Conservation (phyloP, 2,113 vertebrate species). For the Enhydra lutris region DNA sequence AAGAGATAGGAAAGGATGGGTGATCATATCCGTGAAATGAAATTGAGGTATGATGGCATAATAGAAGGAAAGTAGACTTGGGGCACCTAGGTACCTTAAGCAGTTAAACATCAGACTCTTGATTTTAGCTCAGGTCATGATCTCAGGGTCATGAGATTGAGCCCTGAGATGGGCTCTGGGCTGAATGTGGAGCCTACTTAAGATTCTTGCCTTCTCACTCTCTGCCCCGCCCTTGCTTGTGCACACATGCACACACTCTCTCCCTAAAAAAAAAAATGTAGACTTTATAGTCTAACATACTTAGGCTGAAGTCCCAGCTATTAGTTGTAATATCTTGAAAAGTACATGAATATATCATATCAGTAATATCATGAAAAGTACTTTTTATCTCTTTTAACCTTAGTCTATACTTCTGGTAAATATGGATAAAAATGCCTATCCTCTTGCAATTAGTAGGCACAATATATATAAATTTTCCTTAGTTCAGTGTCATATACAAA, state of each 20-base stretch:
- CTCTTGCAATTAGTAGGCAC: neutral
- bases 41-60: neutral
- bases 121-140: neutral
- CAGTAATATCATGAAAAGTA: too few species aligned
- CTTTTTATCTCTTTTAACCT: neutral
- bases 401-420: neutral
- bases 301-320: neutral
- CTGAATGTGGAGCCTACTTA: neutral
- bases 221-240: neutral
- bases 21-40: neutral
- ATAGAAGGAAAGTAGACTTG: neutral
- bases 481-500: constrained; percentile 7
- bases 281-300: neutral
- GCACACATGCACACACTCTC: neutral
- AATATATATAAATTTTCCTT: neutral
- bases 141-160: neutral
- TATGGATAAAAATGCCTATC: neutral
- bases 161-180: neutral
- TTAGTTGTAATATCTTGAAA: neutral
- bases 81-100: neutral
- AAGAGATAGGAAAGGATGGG: neutral
- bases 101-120: neutral
- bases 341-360: too few species aligned
- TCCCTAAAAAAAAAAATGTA: neutral
- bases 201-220: neutral